A percentile compares a stretch with the other conserved stretches of the same genome.
phyloP scores from a whole-genome alignment of 2,797 vertebrate species.

The Crypturellus tataupa region DNA sequence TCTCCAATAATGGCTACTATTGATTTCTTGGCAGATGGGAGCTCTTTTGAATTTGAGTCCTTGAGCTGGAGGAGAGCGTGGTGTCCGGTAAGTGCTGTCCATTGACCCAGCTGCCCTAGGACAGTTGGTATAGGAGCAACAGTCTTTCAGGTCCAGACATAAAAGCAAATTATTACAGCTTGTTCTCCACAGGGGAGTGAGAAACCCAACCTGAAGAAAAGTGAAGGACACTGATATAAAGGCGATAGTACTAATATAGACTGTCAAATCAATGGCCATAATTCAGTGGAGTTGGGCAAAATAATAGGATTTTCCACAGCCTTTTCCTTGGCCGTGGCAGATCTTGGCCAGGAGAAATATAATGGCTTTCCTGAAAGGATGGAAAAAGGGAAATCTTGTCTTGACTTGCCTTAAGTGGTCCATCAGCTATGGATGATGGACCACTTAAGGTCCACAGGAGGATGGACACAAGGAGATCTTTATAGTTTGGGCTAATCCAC shows the following conservation, averaged over 20 bases:
- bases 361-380: background rate
- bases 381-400: background rate
- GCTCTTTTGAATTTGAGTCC: background rate
- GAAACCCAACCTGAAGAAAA: background rate
- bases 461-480: background rate
- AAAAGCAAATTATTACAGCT: background rate
- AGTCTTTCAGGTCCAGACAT: background rate
- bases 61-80: background rate
- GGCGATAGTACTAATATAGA: background rate
- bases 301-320: background rate
- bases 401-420: rapidly evolving
- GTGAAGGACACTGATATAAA: background rate
- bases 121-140: background rate
- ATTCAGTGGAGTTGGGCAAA: background rate
- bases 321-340: background rate
- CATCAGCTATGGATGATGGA: background rate
- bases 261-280: background rate
- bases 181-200: background rate
- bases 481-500: background rate
- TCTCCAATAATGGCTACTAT: background rate
- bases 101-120: background rate
- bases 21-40: background rate
- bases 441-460: too few species aligned
- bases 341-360: background rate
- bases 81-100: background rate